Percentiles rank a stretch among this genome's conserved stretches.
Evolutionary conservation across 1,140 invertebrate species (phyloP).

Genomic region (Acyrthosiphon pisum): DNA sequence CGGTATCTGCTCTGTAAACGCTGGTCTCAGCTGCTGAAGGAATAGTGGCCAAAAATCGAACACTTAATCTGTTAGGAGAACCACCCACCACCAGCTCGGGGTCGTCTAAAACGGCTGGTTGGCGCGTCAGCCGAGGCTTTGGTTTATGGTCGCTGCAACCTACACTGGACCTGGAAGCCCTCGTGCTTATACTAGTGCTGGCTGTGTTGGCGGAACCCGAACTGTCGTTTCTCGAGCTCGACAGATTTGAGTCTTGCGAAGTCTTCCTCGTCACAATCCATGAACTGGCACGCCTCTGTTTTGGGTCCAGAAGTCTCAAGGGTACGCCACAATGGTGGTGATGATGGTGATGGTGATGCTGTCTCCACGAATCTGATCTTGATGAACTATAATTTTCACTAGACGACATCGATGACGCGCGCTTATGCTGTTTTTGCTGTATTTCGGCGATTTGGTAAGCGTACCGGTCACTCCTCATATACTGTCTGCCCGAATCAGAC

Average conservation of each 20-base stretch:
- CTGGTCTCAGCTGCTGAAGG: slow-evolving; percentile 83
- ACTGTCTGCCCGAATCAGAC: slow-evolving; percentile 61
- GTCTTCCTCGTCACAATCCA: slow-evolving; percentile 89
- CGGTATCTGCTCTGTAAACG: slow-evolving; percentile 74
- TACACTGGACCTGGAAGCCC: slow-evolving; percentile 77
- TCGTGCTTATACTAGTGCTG: slow-evolving; percentile 80
- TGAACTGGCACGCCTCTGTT: slow-evolving; percentile 75
- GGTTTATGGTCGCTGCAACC: slow-evolving; percentile 63
- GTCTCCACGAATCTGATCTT: slow-evolving; percentile 80
- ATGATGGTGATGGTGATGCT: slow-evolving; percentile 71
- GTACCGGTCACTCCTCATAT: slow-evolving; percentile 72
- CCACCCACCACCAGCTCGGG: slow-evolving; percentile 56
- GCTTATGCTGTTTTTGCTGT: slow-evolving; percentile 76
- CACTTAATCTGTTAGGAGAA: slow-evolving; percentile 66
- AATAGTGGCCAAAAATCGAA: slow-evolving; percentile 78
- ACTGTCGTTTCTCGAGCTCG: slow-evolving; percentile 84
- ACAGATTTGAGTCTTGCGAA: slow-evolving; percentile 87
- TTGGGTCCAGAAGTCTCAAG: slow-evolving; percentile 75
- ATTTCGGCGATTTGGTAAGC: slow-evolving; percentile 82
- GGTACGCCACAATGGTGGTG: slow-evolving; percentile 74
- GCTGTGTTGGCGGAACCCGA: slow-evolving; percentile 84
- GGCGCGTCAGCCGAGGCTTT: slow-evolving; percentile 77
- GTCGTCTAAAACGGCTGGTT: slow-evolving; percentile 69
- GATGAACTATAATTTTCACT: slow-evolving; percentile 90
- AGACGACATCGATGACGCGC: slow-evolving; percentile 83